Evolutionary conservation across 2,113 vertebrate genomes (phyloP).

Genomic region (Pao palembangensis): DNA sequence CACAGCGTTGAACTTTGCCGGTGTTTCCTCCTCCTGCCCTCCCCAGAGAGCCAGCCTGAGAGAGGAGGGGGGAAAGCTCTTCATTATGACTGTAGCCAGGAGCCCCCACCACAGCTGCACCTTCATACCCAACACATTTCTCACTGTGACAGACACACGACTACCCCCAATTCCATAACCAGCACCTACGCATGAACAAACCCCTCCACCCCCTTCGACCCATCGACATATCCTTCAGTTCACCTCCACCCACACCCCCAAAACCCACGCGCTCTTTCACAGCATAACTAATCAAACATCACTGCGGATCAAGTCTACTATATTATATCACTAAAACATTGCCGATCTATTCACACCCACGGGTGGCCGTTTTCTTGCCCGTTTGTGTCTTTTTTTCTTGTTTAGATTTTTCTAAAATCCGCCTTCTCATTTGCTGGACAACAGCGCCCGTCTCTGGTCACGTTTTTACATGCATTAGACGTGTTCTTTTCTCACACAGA

Average conservation of each 20-base stretch:
- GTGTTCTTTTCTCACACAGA: neutral
- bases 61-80: conserved; percentile 7
- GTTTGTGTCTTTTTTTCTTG: neutral
- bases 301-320: no score
- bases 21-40: conserved; percentile 1
- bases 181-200: neutral
- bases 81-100: conserved; percentile 23
- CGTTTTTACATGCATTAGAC: neutral
- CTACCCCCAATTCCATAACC: neutral
- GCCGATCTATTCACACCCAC: conserved; percentile 30
- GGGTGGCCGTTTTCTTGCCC: neutral
- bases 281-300: no score
- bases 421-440: conserved; percentile 35
- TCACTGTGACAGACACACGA: conserved; percentile 21
- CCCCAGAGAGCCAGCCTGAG: conserved; percentile 30
- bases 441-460: conserved; percentile 51
- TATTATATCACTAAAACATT: conserved; percentile 1
- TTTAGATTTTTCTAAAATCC: conserved; percentile 10
- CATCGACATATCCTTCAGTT: conserved; percentile 15
- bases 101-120: conserved; percentile 19
- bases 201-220: neutral
- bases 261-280: no score
- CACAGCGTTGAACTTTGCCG: conserved; percentile 16
- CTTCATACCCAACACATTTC: conserved; percentile 17
- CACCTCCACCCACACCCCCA: conserved; percentile 6